Conservation (phyloP, 2,888 invertebrate genomes). For the Nipponacmea schrenckii region DNA sequence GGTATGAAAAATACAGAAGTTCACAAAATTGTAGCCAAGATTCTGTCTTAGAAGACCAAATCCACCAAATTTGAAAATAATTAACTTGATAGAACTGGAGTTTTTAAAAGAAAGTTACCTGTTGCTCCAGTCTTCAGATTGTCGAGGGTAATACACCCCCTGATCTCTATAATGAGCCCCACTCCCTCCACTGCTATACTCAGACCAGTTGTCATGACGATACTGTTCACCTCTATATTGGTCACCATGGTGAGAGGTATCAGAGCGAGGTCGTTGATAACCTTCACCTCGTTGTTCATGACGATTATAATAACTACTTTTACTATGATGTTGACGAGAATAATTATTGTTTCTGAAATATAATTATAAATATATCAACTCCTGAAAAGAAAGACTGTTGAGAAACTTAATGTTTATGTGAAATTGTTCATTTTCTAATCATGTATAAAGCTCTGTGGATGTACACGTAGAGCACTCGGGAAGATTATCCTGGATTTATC, state of each 20-base stretch:
- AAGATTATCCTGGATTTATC: too few relatives aligned
- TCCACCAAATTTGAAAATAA: too few relatives aligned
- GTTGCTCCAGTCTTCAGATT: conserved; percentile 15
- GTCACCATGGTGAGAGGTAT: conserved; percentile 33
- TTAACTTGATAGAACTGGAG: too few relatives aligned
- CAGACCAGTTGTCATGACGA: conserved; percentile 41
- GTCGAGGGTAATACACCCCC: conserved; percentile 24
- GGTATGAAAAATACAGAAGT: too few relatives aligned
- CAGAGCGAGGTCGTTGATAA: conserved; percentile 20
- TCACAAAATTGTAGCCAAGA: too few relatives aligned
- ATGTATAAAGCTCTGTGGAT: too few relatives aligned
- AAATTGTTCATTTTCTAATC: too few relatives aligned
- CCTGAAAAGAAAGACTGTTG: too few relatives aligned
- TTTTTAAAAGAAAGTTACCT: conserved; percentile 17
- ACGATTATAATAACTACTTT: conserved; percentile 38
- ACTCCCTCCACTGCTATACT: conserved; percentile 29
- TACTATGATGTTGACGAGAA: conserved; percentile 20
- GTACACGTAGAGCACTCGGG: too few relatives aligned
- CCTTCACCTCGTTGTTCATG: conserved; percentile 29
- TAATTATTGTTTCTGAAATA: conserved; percentile 24
- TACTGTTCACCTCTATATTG: conserved; percentile 42
- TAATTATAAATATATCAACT: too few relatives aligned
- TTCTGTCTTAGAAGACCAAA: too few relatives aligned
- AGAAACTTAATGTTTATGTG: too few relatives aligned
- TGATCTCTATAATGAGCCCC: conserved; percentile 50